Evolutionary conservation across 2,113 vertebrate species (phyloP).

Genomic region (Odobenus rosmarus): DNA sequence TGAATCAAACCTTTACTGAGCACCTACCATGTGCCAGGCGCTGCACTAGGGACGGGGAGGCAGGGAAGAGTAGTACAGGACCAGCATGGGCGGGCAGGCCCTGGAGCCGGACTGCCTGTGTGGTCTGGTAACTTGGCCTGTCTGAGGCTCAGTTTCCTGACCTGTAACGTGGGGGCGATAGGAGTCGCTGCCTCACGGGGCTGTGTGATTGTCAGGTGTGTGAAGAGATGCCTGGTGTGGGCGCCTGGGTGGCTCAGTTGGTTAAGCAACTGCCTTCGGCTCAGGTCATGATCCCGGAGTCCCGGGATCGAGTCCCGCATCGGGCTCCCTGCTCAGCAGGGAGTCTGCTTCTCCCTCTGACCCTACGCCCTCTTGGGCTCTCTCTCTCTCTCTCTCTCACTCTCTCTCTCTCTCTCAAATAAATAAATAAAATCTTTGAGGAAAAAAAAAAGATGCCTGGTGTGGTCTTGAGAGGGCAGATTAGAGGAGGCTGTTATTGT

Average conservation of each 20-base stretch:
- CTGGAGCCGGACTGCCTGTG: background rate
- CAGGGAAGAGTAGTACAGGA: background rate
- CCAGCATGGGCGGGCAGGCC: background rate
- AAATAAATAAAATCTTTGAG: too few relatives aligned
- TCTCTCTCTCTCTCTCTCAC: too few relatives aligned
- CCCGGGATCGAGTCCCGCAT: too few relatives aligned
- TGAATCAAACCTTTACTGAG: background rate
- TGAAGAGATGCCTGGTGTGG: background rate
- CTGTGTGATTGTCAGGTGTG: background rate
- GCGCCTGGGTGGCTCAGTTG: too few relatives aligned
- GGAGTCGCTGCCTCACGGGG: background rate
- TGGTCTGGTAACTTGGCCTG: background rate
- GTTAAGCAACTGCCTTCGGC: too few relatives aligned
- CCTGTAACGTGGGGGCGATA: background rate
- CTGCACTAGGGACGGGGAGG: background rate
- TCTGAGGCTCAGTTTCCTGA: background rate
- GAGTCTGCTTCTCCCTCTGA: too few relatives aligned
- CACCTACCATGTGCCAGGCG: background rate
- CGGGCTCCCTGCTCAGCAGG: too few relatives aligned
- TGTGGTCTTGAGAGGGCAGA: accelerated
- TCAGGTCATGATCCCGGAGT: too few relatives aligned
- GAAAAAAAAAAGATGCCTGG: background rate
- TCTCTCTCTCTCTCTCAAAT: too few relatives aligned
- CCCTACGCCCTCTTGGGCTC: too few relatives aligned
- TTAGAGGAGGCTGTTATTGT: background rate